A percentile compares a stretch with the other conserved stretches of the same genome.
phyloP scores from a whole-genome alignment of 2,888 invertebrate genomes.

The Thera obeliscata region DNA sequence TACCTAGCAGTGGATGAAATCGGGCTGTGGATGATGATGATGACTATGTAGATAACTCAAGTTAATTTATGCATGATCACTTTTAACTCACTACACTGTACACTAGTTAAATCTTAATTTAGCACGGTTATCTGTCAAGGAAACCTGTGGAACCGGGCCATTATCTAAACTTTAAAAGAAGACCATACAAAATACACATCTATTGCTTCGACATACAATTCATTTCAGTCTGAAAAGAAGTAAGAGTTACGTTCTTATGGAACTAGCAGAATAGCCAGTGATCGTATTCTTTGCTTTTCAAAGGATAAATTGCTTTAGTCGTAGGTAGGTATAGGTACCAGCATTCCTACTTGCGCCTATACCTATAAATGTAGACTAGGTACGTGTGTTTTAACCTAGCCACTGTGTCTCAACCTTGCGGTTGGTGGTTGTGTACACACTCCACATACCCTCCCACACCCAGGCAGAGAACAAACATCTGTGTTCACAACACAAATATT shows the following conservation, averaged over 20 bases:
- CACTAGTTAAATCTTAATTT: conserved; percentile 20
- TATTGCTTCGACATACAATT: background rate
- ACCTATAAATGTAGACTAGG: background rate
- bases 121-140: conserved; percentile 18
- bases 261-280: background rate
- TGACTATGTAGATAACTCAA: no score
- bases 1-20: no score
- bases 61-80: background rate
- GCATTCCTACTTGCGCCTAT: background rate
- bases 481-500: no score
- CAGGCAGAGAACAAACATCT: no score
- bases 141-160: background rate
- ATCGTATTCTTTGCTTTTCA: conserved; percentile 44
- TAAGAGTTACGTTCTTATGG: conserved; percentile 11
- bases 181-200: background rate
- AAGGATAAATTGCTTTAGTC: conserved; percentile 43
- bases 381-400: background rate
- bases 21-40: no score
- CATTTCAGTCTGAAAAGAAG: conserved; percentile 9
- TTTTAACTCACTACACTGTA: background rate
- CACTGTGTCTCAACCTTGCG: conserved; percentile 19
- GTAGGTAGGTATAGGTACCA: conserved; percentile 9
- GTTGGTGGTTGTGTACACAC: no score
- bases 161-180: background rate
- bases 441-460: no score